A percentile compares a stretch with the other conserved stretches of the same genome.
These are phyloP conservation scores for Spongilla lacustris DNA, from an alignment of 37 sponge, comb jelly and placozoan species.

Conservation along the genomic window DNA sequence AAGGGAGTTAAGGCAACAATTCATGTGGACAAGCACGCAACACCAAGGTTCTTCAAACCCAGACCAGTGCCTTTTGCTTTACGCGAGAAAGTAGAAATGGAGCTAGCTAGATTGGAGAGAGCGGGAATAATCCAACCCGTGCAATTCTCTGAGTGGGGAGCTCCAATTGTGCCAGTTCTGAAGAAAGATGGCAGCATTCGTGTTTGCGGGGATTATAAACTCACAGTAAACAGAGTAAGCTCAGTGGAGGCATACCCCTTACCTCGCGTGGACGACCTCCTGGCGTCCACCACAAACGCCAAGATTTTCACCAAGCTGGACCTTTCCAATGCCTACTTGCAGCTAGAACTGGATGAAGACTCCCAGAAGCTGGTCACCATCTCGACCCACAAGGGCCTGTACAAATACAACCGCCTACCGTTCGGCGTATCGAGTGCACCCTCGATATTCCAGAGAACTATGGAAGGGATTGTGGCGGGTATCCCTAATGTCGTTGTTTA, in stretches of 20 bases:
- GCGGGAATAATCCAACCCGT: slow-evolving; percentile 32
- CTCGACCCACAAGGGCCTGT: slow-evolving; percentile 69
- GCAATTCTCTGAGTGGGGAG: slow-evolving; percentile 42
- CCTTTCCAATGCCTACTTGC: slow-evolving; percentile 1
- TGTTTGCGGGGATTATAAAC: slow-evolving; percentile 57
- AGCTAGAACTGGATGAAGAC: slow-evolving; percentile 24
- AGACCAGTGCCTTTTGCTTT: too few relatives aligned
- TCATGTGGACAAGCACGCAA: slow-evolving; percentile 4
- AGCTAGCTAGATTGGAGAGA: too few relatives aligned
- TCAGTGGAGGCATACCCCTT: slow-evolving; percentile 38
- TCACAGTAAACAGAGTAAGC: slow-evolving; percentile 41
- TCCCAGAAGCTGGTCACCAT: slow-evolving; percentile 42
- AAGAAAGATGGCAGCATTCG: slow-evolving; percentile 42
- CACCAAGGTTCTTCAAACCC: slow-evolving; percentile 13
- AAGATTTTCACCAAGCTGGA: too few relatives aligned
- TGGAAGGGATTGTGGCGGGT: slow-evolving; percentile 63
- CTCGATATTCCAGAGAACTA: slow-evolving; percentile 66
- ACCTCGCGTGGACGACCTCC: slow-evolving; percentile 43
- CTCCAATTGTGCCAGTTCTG: slow-evolving; percentile 48
- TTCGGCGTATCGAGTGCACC: slow-evolving; percentile 62
- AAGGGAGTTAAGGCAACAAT: slow-evolving; percentile 8
- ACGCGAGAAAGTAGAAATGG: too few relatives aligned
- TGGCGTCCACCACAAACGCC: slow-evolving; percentile 6
- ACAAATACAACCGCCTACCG: slow-evolving; percentile 60
- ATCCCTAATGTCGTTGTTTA: slow-evolving; percentile 16